Conservation (phyloP, 2,888 invertebrate species). For the Gymnoscelis rufifasciata region DNA sequence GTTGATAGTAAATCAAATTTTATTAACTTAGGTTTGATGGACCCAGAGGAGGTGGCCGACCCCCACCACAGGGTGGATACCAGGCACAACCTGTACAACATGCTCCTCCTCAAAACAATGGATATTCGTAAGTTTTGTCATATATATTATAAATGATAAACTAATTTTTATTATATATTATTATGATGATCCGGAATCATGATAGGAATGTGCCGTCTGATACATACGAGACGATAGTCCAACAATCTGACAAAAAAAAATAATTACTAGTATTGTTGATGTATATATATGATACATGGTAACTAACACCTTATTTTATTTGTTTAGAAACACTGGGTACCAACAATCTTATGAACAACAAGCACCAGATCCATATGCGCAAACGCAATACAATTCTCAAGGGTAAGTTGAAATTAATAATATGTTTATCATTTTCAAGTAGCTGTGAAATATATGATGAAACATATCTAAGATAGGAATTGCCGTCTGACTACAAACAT, state of each 20-base stretch:
- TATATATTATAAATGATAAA: neutral
- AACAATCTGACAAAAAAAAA: constrained; percentile 48
- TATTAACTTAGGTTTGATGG: constrained; percentile 54
- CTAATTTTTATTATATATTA: constrained; percentile 26
- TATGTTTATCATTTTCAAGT: constrained; percentile 4
- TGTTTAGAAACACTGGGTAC: constrained; percentile 61
- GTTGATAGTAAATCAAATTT: too few relatives aligned
- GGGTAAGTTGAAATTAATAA: constrained; percentile 49
- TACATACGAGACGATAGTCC: constrained; percentile 67
- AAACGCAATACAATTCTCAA: constrained; percentile 55
- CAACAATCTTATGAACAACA: constrained; percentile 62
- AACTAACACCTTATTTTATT: neutral
- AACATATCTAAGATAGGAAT: constrained; percentile 62
- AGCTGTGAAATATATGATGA: too few relatives aligned
- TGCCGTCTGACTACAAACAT: constrained; percentile 72
- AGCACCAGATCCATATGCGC: constrained; percentile 58
- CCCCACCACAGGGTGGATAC: constrained; percentile 48
- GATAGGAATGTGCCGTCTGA: constrained; percentile 79
- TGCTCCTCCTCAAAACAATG: constrained; percentile 53
- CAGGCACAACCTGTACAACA: constrained; percentile 50
- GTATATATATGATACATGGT: neutral
- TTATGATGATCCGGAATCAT: constrained; percentile 67
- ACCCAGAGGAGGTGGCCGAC: constrained; percentile 51
- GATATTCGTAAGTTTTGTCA: constrained; percentile 55
- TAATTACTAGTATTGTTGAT: neutral